These are phyloP conservation scores for Sinella curviseta DNA, from an alignment of 1,140 invertebrate genomes.

Conservation along the genomic window DNA sequence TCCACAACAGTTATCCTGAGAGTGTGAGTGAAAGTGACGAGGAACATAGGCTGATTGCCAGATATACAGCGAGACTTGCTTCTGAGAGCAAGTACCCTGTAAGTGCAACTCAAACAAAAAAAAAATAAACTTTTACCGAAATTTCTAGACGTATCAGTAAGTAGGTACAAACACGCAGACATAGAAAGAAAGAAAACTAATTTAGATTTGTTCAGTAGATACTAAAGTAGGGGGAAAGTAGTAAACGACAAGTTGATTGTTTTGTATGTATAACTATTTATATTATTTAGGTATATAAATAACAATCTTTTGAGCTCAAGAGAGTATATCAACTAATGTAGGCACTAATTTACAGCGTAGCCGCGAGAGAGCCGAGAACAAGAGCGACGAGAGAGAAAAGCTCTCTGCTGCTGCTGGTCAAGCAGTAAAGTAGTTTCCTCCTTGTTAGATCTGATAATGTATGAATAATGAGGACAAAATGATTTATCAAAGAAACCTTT, in stretches of 20 bases:
- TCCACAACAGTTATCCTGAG: slow-evolving; percentile 56
- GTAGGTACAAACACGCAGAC: not conserved
- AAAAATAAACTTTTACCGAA: not conserved
- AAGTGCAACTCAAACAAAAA: slow-evolving; percentile 55
- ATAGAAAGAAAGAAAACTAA: not conserved
- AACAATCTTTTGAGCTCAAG: too few species aligned
- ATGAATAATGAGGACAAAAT: not conserved
- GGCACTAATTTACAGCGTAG: too few species aligned
- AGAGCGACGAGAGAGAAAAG: too few species aligned
- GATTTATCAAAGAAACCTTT: not conserved
- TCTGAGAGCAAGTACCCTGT: slow-evolving; percentile 84
- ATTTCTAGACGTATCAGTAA: not conserved
- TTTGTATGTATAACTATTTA: not conserved
- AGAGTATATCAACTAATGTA: too few species aligned
- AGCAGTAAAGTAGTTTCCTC: not conserved
- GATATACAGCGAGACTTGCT: slow-evolving; percentile 90
- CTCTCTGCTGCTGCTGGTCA: too few species aligned
- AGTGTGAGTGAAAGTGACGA: slow-evolving; percentile 72
- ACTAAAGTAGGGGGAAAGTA: not conserved
- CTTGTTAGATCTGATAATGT: not conserved
- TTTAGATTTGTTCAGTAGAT: not conserved
- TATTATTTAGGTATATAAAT: not conserved
- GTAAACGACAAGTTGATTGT: not conserved
- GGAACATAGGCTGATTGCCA: slow-evolving; percentile 92
- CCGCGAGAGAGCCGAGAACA: too few species aligned